phyloP scores from a whole-genome alignment of 2,797 vertebrate species.

The Sciurus carolinensis region DNA sequence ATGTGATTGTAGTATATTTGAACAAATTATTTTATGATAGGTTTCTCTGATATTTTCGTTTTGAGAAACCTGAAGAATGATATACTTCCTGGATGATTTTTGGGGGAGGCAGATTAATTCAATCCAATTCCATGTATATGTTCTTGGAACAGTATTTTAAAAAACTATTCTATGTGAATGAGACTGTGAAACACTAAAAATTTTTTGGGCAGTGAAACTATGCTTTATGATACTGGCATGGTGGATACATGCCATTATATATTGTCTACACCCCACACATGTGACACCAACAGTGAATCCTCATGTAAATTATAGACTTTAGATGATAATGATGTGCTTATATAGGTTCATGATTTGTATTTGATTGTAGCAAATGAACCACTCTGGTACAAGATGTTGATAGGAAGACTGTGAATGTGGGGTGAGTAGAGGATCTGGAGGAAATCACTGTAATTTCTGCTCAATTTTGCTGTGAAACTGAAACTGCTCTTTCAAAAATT shows the following conservation, averaged over 20 bases:
- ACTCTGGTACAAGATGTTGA: too few relatives aligned
- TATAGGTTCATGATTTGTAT: background rate
- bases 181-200: background rate
- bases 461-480: background rate
- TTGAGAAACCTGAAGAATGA: background rate
- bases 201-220: background rate
- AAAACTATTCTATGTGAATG: background rate
- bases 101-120: background rate
- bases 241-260: too few relatives aligned
- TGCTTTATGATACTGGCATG: accelerated
- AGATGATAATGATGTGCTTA: background rate
- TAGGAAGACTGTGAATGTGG: too few relatives aligned
- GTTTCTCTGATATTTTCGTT: background rate
- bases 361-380: background rate
- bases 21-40: background rate
- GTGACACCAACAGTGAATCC: background rate
- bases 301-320: background rate
- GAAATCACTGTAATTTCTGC: background rate
- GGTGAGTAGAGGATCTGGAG: too few relatives aligned
- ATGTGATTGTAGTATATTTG: background rate
- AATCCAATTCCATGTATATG: background rate
- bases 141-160: background rate
- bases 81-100: background rate
- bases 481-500: background rate
- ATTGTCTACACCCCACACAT: background rate